Base-by-base conservation (phyloP, 2,888 invertebrate genomes). In the Ommatoiulus sabulosus region DNA sequence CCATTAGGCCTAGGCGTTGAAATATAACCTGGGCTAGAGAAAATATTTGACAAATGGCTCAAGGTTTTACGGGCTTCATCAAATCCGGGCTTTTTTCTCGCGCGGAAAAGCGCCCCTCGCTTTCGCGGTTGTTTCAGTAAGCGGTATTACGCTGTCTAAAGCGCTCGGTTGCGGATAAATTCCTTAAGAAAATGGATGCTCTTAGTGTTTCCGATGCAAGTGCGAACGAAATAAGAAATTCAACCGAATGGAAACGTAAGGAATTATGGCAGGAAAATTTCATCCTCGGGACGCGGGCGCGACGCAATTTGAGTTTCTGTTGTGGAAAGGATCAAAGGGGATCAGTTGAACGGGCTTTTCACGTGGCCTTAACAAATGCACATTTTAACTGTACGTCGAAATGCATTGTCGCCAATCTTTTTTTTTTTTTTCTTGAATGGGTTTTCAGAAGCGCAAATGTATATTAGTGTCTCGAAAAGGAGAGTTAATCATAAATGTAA, bases 1-100 rank as follows among this genome's bases (percentile, higher is more conserved):
- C 72, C 72, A 72, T 72, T 72, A 72, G 72, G 24, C 72, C 72
- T 72, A 72, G n/a, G 24, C 24, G 72, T 20, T 72, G 72, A 72
- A 72, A 72, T 72, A 72, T 72, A 72, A 20, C 72, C 20, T 24
- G 24, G 72, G 72, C 72, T 72, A 8, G 20, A 24, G 24, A 72
- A 72, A 20, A 72, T 72, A 72, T 72, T 72, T 72, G 20, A 72
- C 17, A 72, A 72, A 72, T 72, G 72, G 72, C 72, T 72, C 20
- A 72, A 24, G 24, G 10, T n/a, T 72, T 72, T 24, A 24, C 72
- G 20, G n/a, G 72, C 72, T 72, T 72, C 24, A n/a, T 72, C 24
- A 72, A 72, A 72, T 72, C 72, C 24, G 20, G 72, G 24, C 8
- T 72, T 72, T 72, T 72, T n/a, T 20, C 20, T 8, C 72, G 20